phyloP scores from a whole-genome alignment of 1,140 invertebrate species.

The Chionoecetes opilio region DNA sequence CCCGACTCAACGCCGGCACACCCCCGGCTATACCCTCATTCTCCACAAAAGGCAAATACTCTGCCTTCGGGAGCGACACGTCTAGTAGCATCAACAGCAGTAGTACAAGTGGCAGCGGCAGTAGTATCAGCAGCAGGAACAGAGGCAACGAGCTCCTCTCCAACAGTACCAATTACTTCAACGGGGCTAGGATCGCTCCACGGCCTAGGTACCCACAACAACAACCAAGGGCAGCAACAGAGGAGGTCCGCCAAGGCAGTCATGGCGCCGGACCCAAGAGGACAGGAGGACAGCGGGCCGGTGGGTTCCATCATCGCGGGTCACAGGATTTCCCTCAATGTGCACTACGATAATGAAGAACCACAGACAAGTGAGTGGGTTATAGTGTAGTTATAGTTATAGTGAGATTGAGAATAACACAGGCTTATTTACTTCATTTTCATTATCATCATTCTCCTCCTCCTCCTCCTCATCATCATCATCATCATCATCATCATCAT shows the following conservation, averaged over 20 bases:
- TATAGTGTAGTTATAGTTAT: no score
- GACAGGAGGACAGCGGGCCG: conserved; percentile 64
- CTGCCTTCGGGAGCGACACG: neutral
- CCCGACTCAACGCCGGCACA: neutral
- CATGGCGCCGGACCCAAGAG: conserved; percentile 69
- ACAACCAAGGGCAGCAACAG: neutral
- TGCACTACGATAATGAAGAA: conserved; percentile 72
- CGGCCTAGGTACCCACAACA: neutral
- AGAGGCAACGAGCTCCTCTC: neutral
- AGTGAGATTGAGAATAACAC: no score
- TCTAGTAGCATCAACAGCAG: neutral
- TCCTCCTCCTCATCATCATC: no score
- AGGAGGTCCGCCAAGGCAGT: neutral
- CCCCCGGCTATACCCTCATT: neutral
- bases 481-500: no score
- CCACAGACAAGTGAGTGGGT: neutral
- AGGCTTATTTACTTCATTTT: no score
- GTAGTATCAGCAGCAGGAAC: conserved; percentile 13
- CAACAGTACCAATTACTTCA: neutral
- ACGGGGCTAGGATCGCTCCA: neutral
- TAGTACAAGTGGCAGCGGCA: conserved; percentile 12
- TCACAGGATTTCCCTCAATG: conserved; percentile 74
- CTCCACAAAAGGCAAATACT: neutral
- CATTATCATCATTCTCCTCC: no score
- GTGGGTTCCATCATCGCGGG: conserved; percentile 76